Evolutionary conservation across 2,113 vertebrate species (phyloP), one percentile per base, ranked within the genome.

Genomic region (Pteropus alecto): DNA sequence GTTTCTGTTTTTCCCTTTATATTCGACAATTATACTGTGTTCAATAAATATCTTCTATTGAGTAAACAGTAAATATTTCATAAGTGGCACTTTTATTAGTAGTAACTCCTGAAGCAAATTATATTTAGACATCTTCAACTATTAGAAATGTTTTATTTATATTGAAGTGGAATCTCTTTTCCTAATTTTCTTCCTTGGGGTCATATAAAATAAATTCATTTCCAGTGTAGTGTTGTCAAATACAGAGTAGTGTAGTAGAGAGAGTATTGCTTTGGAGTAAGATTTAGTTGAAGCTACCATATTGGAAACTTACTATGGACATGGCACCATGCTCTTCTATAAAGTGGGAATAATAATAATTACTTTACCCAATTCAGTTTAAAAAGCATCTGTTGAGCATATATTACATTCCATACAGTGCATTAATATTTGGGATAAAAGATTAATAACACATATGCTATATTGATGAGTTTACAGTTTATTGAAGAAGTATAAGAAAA

Each of bases 381-480:
- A 43, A 63, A 91, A 67, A 77, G 26, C 13, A 63, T 88, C 82
- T 94, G 46, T 68, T 67, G 56, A 86, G 7, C 7, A 83, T 10
- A 22, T 74, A 28, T 48, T 54, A 0, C 61, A 6, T 58, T 70
- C 33, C 24, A 33, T 54, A 61, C 1, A 76, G 48, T 61, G 16
- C 43, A 43, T 82, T 89, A 60, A 67, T 46, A 71, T 90, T 83
- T 92, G 41, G 41, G 68, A 35, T 92, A 63, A 95, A 89, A 92
- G 41, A 26, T 73, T n/a, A 92, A 7, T 78, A 70, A 38, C 21
- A 54, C 24, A 35, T 33, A 21, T 76, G 38, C 51, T 82, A 4
- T 70, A 56, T 63, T 16, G 19, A 90, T 60, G 87, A 24, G 4
- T 58, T 96, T 78, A 87, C 3, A 88, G 30, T 71, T 38, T 48